phyloP scores from a whole-genome alignment of 2,888 invertebrate genomes.

The Acutogordius australiensis region DNA sequence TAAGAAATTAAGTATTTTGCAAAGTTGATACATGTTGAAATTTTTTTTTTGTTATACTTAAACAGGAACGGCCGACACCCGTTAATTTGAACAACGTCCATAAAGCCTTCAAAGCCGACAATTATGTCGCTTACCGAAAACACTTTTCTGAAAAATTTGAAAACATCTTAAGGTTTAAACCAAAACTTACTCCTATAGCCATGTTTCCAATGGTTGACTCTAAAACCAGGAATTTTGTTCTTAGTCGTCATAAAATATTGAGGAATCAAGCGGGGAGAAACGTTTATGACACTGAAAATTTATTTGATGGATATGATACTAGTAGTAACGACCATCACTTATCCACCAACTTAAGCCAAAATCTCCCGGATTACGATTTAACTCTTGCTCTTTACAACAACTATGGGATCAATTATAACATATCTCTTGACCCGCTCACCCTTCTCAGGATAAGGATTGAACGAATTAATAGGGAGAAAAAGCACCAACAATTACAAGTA shows the following conservation, averaged over 20 bases:
- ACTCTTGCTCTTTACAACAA: too few relatives aligned
- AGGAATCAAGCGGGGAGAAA: neutral
- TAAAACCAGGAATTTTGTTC: neutral
- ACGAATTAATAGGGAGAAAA: neutral
- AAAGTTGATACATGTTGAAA: too few relatives aligned
- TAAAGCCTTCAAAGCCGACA: neutral
- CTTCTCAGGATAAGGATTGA: neutral
- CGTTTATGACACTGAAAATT: neutral
- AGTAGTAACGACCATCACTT: neutral
- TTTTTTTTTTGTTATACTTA: too few relatives aligned
- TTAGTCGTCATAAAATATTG: neutral
- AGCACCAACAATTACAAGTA: slow-evolving; percentile 6
- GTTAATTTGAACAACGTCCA: neutral
- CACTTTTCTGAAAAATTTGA: neutral
- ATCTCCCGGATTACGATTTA: too few relatives aligned
- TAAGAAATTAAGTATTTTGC: too few relatives aligned
- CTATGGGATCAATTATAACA: neutral
- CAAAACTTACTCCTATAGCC: neutral
- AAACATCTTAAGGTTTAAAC: neutral
- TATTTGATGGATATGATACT: too few relatives aligned
- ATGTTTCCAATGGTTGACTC: too few relatives aligned
- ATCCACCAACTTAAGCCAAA: too few relatives aligned
- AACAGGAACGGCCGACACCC: too few relatives aligned
- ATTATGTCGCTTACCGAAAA: neutral
- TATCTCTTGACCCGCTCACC: neutral